These are phyloP conservation scores for Australoheros scitulus DNA, from an alignment of 2,113 vertebrate species.

Conservation along the genomic window DNA sequence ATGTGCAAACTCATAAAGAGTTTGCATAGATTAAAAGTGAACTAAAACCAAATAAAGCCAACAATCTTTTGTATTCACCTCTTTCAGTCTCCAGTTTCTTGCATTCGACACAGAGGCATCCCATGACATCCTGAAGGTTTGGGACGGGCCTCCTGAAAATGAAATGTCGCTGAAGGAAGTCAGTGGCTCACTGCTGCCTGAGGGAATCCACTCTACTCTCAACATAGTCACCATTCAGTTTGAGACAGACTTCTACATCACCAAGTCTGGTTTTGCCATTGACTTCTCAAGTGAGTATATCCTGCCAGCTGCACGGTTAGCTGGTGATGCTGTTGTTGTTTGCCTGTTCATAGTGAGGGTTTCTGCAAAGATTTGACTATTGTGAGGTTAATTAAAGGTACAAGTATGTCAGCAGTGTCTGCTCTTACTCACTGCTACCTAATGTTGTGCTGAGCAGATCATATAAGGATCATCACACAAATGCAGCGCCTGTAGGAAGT, in stretches of 20 bases:
- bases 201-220: conserved; percentile 96
- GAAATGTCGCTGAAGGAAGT: conserved; percentile 97
- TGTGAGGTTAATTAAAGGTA: neutral
- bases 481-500: neutral
- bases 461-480: neutral
- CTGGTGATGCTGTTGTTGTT: neutral
- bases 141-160: conserved; percentile 95
- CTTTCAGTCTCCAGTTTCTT: conserved; percentile 92
- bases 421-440: neutral
- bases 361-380: neutral
- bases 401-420: neutral
- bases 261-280: conserved; percentile 98
- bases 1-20: neutral
- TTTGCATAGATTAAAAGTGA: neutral
- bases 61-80: neutral
- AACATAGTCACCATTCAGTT: conserved; percentile 96
- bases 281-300: conserved; percentile 96
- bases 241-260: conserved; percentile 99
- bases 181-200: conserved; percentile 95
- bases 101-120: conserved; percentile 98
- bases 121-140: conserved; percentile 96
- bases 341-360: neutral
- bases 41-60: neutral
- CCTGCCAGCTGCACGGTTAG: neutral
- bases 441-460: neutral